Percentiles rank a stretch among this genome's conserved stretches.
Conservation (phyloP, 2,113 vertebrate genomes). For the Solea solea region DNA sequence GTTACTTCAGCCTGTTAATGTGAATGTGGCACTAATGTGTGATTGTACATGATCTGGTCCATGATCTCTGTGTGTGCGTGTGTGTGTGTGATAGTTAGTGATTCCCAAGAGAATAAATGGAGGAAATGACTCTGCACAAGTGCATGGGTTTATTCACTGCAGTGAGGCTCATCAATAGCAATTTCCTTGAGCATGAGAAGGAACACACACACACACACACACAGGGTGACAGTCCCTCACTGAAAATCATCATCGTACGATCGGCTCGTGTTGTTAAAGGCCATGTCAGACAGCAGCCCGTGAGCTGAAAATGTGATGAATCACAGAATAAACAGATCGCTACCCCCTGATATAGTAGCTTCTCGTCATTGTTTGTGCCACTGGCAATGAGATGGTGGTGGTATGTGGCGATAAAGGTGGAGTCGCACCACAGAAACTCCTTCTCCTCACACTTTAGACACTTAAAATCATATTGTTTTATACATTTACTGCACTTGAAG, state of each 20-base stretch:
- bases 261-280: conserved; percentile 46
- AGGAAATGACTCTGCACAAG: conserved; percentile 32
- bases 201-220: conserved; percentile 17
- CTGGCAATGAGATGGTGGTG: conserved; percentile 4
- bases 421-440: neutral
- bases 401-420: neutral
- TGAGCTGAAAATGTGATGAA: conserved; percentile 31
- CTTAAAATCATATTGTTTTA: neutral
- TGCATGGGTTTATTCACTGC: neutral
- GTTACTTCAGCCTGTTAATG: too few species aligned
- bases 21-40: neutral
- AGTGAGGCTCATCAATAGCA: conserved; percentile 45
- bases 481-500: neutral
- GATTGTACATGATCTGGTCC: neutral
- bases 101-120: conserved; percentile 10
- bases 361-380: conserved; percentile 10
- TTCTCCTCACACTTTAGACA: conserved; percentile 11
- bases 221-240: conserved; percentile 24
- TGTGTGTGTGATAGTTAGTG: neutral
- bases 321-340: conserved; percentile 43
- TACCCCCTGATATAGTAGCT: conserved; percentile 11
- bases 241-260: conserved; percentile 42
- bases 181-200: conserved; percentile 52
- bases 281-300: conserved; percentile 32
- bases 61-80: neutral